Percentiles rank a stretch among this genome's conserved stretches.
Conservation (phyloP, 2,113 vertebrate species). For the Megalops atlanticus region DNA sequence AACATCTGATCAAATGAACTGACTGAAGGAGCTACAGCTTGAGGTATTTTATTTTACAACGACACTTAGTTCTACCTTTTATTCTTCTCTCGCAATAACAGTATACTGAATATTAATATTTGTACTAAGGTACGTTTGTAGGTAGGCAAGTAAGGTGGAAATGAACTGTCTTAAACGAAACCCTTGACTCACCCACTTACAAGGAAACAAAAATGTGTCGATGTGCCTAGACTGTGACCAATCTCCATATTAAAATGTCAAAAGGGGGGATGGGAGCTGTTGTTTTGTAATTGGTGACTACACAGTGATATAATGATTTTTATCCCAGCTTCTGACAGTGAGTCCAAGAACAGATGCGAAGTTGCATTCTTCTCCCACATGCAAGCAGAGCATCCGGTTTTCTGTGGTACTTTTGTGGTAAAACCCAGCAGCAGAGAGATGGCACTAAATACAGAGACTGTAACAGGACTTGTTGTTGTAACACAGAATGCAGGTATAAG, state of each 20-base stretch:
- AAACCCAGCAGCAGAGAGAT: not conserved
- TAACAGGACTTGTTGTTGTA: too few relatives aligned
- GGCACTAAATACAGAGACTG: not conserved
- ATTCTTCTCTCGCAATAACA: not conserved
- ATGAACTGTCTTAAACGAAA: not conserved
- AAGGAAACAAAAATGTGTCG: not conserved
- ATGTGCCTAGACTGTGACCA: not conserved
- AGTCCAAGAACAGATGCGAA: not conserved
- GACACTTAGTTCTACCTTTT: not conserved
- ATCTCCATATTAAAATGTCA: not conserved
- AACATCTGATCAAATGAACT: conserved; percentile 17
- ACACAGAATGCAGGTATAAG: too few relatives aligned
- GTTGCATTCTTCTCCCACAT: not conserved
- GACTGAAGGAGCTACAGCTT: conserved; percentile 12
- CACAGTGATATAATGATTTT: not conserved
- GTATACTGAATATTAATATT: not conserved
- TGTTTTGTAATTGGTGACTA: not conserved
- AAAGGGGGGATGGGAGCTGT: not conserved
- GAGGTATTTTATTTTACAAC: conserved; percentile 31
- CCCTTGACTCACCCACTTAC: conserved; percentile 1
- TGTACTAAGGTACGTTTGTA: not conserved
- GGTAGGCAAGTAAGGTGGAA: not conserved
- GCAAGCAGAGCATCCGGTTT: too few relatives aligned
- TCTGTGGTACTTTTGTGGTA: not conserved
- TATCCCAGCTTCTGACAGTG: not conserved